Percentiles rank a stretch among this genome's conserved stretches.
These are phyloP conservation scores for Solea senegalensis DNA, from an alignment of 2,113 vertebrate species.

Conservation along the genomic window DNA sequence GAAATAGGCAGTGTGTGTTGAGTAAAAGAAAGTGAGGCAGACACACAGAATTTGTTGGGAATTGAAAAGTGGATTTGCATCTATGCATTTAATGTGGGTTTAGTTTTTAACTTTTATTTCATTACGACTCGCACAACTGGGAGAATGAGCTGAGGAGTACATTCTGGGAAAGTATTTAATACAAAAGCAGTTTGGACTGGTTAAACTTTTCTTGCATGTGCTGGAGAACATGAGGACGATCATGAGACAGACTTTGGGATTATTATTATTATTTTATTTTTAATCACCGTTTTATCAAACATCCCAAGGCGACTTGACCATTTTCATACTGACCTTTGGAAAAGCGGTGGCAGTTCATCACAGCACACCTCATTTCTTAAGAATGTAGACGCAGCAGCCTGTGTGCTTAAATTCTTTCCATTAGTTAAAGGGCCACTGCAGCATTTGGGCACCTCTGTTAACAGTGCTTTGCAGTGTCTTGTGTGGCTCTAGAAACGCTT, in stretches of 20 bases:
- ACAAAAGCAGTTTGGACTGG: background rate
- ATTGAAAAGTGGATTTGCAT: slow-evolving; percentile 28
- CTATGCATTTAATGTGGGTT: slow-evolving; percentile 48
- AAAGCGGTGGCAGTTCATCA: background rate
- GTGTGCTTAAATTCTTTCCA: background rate
- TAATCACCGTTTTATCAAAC: slow-evolving; percentile 14
- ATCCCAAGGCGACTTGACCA: slow-evolving; percentile 32
- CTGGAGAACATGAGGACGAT: background rate
- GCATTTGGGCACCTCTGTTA: background rate
- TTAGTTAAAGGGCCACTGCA: slow-evolving; percentile 1
- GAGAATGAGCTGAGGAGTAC: slow-evolving; percentile 7
- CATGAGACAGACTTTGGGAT: background rate
- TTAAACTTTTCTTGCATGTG: slow-evolving; percentile 18
- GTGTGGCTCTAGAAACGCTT: background rate
- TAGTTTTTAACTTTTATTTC: slow-evolving; percentile 12
- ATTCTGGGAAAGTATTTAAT: slow-evolving; percentile 15
- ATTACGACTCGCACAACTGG: slow-evolving; percentile 5
- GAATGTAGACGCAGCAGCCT: background rate
- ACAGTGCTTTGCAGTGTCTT: background rate
- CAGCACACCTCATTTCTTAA: background rate
- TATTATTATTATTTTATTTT: background rate
- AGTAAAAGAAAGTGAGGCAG: slow-evolving; percentile 34
- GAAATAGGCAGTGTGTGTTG: slow-evolving; percentile 18
- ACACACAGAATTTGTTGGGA: background rate
- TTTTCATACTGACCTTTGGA: slow-evolving; percentile 20